Evolutionary conservation across 2,113 vertebrate species (phyloP), one percentile per base, ranked within the genome.

Genomic region (Synodontis membranacea): DNA sequence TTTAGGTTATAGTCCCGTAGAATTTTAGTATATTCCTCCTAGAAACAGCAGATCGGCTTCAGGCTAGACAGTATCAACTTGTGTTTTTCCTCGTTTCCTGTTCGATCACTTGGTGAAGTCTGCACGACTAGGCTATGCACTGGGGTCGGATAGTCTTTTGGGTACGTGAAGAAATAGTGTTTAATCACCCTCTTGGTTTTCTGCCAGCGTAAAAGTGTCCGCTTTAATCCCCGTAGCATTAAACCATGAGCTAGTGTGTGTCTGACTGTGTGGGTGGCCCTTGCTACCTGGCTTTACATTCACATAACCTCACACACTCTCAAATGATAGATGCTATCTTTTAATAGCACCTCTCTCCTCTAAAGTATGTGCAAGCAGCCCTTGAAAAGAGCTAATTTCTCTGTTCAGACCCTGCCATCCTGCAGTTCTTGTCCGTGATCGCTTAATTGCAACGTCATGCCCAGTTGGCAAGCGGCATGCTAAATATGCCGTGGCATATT

Each of bases 401-500:
- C 86, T 76, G 79, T 34, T 12, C 56, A 82, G 79, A 75, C 79
- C 56, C 70, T 52, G 79, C 80, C 31, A 39, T 84, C 79, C 23
- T 72, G 39, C 19, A 72, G 66, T 52, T 87, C 80, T 84, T 44
- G 64, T 84, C 70, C 76, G 82, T 42, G 46, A 50, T 72, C 42
- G 76, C 75, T 68, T 88, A 86, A 88, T 82, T 81, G 70, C 78
- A 11, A n/a, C 37, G 86, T 85, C 86, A 80, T 79, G 86, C 62
- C 42, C 84, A 78, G 82, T 76, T 85, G 79, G 83, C 54, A 78
- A 15, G 66, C 81, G n/a, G 78, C 78, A 75, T 84, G 88, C 54
- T 64, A 86, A 89, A 82, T 78, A 64, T 31, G 28, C 44, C 17
- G 23, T 68, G 62, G 64, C 70, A 72, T 72, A 72, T 83, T 83